These are phyloP conservation scores for Onchidella celtica DNA, from an alignment of 2,888 invertebrate genomes.

Conservation along the genomic window DNA sequence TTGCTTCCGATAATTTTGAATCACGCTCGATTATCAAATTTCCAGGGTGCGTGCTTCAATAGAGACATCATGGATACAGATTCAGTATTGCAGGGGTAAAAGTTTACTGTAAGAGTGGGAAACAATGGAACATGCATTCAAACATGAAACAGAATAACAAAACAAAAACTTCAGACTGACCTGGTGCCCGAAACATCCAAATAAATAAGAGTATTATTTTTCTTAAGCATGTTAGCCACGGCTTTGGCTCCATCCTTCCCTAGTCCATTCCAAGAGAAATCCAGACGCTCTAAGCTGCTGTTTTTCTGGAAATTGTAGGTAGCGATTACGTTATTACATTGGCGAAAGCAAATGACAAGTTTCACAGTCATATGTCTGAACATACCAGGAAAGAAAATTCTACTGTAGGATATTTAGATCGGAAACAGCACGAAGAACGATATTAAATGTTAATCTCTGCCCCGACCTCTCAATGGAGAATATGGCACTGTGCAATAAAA, in stretches of 20 bases:
- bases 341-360: background rate
- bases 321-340: too few relatives aligned
- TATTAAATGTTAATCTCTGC: too few relatives aligned
- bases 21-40: too few relatives aligned
- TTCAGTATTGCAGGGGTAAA: too few relatives aligned
- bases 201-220: background rate
- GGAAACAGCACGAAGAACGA: too few relatives aligned
- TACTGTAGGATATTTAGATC: too few relatives aligned
- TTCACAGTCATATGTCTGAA: background rate
- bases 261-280: slow-evolving; percentile 40
- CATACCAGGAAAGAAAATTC: background rate
- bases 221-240: slow-evolving; percentile 17
- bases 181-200: slow-evolving; percentile 10
- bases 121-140: background rate
- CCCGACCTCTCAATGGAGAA: too few relatives aligned
- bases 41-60: too few relatives aligned
- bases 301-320: slow-evolving; percentile 7
- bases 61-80: too few relatives aligned
- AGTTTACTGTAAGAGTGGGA: too few relatives aligned
- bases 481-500: too few relatives aligned
- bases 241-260: slow-evolving; percentile 11
- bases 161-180: background rate
- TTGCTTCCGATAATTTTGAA: too few relatives aligned
- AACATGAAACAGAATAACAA: background rate
- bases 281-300: background rate